phyloP scores from a whole-genome alignment of 2,888 invertebrate species.

The Corythucha ciliata region DNA sequence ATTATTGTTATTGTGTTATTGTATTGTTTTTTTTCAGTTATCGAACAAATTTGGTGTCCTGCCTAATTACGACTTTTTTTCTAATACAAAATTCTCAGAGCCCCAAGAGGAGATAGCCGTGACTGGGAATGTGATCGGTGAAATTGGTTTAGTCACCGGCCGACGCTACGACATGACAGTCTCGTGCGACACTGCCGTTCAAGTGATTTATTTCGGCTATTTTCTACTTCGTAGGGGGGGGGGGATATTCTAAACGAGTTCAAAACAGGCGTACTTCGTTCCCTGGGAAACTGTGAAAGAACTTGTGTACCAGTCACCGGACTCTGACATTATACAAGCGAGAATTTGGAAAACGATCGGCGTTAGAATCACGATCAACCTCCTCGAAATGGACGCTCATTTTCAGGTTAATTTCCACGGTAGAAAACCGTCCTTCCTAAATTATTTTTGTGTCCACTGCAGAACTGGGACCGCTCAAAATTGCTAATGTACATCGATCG shows the following conservation, averaged over 20 bases:
- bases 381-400: slow-evolving; percentile 5
- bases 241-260: too few relatives aligned
- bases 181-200: slow-evolving; percentile 22
- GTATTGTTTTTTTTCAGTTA: slow-evolving; percentile 3
- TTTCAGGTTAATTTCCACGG: too few relatives aligned
- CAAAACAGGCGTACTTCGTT: too few relatives aligned
- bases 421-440: too few relatives aligned
- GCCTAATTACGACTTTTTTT: slow-evolving; percentile 24
- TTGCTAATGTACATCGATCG: slow-evolving; percentile 5
- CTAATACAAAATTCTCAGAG: slow-evolving; percentile 18
- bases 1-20: background rate
- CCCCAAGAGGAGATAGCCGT: slow-evolving; percentile 21
- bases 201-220: too few relatives aligned
- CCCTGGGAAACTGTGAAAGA: slow-evolving; percentile 6
- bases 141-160: slow-evolving; percentile 22
- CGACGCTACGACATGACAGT: slow-evolving; percentile 25
- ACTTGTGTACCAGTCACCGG: slow-evolving; percentile 3
- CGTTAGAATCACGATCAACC: slow-evolving; percentile 8
- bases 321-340: background rate
- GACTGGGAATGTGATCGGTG: slow-evolving; percentile 24
- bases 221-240: too few relatives aligned
- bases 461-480: slow-evolving; percentile 2
- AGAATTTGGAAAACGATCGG: slow-evolving; percentile 19
- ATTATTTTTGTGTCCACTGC: too few relatives aligned
- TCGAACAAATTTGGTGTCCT: slow-evolving; percentile 19